A percentile compares a stretch with the other conserved stretches of the same genome.
Evolutionary conservation across 1,140 invertebrate species (phyloP).

Genomic region (Zeugodacus cucurbitae): DNA sequence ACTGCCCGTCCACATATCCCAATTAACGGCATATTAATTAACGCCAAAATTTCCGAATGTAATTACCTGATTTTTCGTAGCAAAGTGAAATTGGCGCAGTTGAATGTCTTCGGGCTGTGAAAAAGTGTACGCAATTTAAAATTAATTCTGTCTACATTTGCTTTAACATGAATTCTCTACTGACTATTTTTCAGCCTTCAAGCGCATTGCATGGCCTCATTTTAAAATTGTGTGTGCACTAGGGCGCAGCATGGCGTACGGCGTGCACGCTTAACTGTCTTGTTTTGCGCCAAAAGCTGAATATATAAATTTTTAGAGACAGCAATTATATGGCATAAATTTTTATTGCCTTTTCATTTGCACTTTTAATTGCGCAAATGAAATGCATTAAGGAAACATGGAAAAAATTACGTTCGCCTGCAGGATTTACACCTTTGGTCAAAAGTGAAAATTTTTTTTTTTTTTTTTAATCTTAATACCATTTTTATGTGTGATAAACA

Average conservation of each 20-base stretch:
- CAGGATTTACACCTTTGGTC: neutral
- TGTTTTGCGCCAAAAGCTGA: neutral
- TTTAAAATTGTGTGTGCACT: neutral
- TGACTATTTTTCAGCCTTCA: neutral
- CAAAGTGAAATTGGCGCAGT: neutral
- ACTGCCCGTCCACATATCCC: neutral
- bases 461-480: too few species aligned
- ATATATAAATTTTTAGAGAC: constrained; percentile 1
- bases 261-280: neutral
- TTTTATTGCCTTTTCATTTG: neutral
- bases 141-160: neutral
- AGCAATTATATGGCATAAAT: constrained; percentile 7
- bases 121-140: neutral
- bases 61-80: neutral
- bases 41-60: neutral
- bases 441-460: neutral
- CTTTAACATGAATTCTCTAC: neutral
- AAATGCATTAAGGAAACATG: neutral
- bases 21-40: neutral
- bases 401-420: neutral
- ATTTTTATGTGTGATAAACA: neutral
- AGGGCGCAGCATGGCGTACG: neutral
- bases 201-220: neutral
- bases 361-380: neutral
- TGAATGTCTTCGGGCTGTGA: neutral